A percentile compares a stretch with the other conserved stretches of the same genome.
Evolutionary conservation across 1,140 invertebrate genomes (phyloP).

Genomic region (Cydia splendana): DNA sequence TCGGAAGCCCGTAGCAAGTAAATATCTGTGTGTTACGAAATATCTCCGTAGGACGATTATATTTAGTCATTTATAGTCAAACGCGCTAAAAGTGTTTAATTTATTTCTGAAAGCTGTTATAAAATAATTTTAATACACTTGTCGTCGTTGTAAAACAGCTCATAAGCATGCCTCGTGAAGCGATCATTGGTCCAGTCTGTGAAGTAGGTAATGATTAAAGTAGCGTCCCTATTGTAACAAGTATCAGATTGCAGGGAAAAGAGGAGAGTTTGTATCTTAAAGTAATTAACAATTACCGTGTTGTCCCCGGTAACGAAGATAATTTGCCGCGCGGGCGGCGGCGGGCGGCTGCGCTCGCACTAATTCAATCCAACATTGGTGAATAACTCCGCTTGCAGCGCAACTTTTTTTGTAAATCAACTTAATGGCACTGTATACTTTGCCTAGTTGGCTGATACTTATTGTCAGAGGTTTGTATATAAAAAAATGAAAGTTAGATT

Average conservation of each 20-base stretch:
- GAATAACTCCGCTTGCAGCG: slow-evolving; percentile 58
- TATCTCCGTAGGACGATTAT: too few species aligned
- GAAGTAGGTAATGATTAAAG: background rate
- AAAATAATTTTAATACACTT: too few species aligned
- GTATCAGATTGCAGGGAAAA: slow-evolving; percentile 50
- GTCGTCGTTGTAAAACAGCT: background rate
- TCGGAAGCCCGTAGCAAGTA: too few species aligned
- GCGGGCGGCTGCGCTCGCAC: slow-evolving; percentile 53
- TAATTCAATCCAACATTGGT: slow-evolving; percentile 69
- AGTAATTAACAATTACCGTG: slow-evolving; percentile 69
- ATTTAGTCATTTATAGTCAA: too few species aligned
- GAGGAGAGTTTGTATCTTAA: slow-evolving; percentile 54
- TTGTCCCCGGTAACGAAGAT: slow-evolving; percentile 66
- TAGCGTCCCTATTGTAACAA: slow-evolving; percentile 33
- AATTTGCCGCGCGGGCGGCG: slow-evolving; percentile 64
- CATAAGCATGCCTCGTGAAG: background rate
- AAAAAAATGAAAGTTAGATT: too few species aligned
- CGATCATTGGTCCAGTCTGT: slow-evolving; percentile 11
- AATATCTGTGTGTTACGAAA: too few species aligned
- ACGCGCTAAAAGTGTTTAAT: too few species aligned
- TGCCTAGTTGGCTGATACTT: slow-evolving; percentile 5
- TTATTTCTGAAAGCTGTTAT: too few species aligned
- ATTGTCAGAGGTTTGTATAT: background rate
- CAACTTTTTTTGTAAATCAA: slow-evolving; percentile 62
- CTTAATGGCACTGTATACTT: slow-evolving; percentile 16